Base-by-base conservation (phyloP, 2,797 vertebrate genomes). In the Tinamus major region DNA sequence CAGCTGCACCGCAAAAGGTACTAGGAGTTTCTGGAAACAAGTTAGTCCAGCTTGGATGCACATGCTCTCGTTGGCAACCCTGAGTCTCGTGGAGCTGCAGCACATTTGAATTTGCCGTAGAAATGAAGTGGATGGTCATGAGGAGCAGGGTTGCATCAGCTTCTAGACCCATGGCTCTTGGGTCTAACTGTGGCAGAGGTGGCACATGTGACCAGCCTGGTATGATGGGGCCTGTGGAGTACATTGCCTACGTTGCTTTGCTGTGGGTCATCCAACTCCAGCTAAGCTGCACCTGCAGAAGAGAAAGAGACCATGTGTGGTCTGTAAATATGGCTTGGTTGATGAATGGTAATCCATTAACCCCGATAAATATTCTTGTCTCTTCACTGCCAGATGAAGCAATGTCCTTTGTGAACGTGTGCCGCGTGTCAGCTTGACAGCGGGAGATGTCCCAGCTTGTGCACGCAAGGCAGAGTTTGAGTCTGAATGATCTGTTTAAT, bases 401-500 rank as follows among this genome's bases (percentile, higher is more conserved):
- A 68, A 27, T 39, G 49, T 53, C 48, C 35, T 53, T 70, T 27
- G 33, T 70, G 68, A 51, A 70, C 35, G 49, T 51, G 37, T 19
- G 35, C 49, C 35, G 49, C 26, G 13, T 19, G 13, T 70, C 48
- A 37, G 48, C 29, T 27, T 51, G 18, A 53, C 35, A 21, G 35
- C 7, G 19, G 19, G 68, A 53, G 48, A 14, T 53, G 27, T 27
- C 48, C 35, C 18, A 39, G 18, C 14, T 19, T 39, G 26, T 31
- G 27, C 6, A 16, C 27, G 17, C 6, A 5, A 55, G 69, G 10
- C 51, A 13, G 23, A 12, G 29, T 39, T 5, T 55, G 51, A 37
- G 69, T 51, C 51, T 87, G 95, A 93, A 78, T 93, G 79, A 90
- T 92, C 80, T 85, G 44, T 84, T 93, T 95, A 94, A 88, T 94